These are phyloP conservation scores for Lasius platythorax DNA, from an alignment of 2,888 invertebrate species.

Conservation along the genomic window DNA sequence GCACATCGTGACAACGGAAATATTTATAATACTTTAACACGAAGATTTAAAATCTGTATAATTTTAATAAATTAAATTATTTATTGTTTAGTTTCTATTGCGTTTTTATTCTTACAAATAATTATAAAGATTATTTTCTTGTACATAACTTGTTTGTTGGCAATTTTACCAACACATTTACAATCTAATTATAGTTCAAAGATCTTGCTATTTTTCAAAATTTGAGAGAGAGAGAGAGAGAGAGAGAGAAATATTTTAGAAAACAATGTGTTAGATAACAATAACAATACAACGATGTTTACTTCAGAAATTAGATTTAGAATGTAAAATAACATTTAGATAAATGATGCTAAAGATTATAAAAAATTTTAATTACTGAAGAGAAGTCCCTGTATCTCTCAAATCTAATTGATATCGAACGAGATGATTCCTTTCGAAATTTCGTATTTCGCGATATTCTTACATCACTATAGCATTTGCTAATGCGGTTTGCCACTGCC, in stretches of 20 bases:
- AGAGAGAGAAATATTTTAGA: background rate
- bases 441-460: background rate
- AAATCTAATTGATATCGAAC: conserved; percentile 9
- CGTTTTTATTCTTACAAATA: conserved; percentile 3
- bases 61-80: background rate
- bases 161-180: background rate
- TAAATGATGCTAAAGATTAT: conserved; percentile 2
- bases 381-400: background rate
- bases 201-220: background rate
- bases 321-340: background rate
- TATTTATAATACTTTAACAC: background rate
- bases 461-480: conserved; percentile 3
- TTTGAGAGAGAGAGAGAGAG: background rate
- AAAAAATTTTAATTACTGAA: background rate
- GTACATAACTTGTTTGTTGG: background rate
- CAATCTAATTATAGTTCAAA: background rate
- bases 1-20: background rate
- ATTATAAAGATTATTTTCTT: background rate
- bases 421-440: conserved; percentile 4
- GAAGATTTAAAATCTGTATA: background rate
- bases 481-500: conserved; percentile 36
- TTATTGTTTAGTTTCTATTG: background rate
- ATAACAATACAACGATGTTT: background rate
- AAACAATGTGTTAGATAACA: background rate
- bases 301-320: background rate